A percentile compares a stretch with the other conserved stretches of the same genome.
These are phyloP conservation scores for Tinea pellionella DNA, from an alignment of 2,888 invertebrate genomes.

Conservation along the genomic window DNA sequence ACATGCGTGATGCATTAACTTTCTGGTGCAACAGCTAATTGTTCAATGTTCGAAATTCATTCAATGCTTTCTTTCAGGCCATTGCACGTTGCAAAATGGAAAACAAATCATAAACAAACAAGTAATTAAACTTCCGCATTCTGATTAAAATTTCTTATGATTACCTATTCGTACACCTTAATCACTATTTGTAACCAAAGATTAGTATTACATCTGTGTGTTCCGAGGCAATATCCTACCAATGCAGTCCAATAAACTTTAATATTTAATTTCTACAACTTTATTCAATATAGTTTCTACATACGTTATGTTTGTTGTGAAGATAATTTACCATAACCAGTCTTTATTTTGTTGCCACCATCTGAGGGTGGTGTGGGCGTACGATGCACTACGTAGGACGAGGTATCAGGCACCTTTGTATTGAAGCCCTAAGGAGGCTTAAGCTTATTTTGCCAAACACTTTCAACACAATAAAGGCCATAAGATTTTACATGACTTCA, in stretches of 20 bases:
- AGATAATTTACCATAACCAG: constrained; percentile 5
- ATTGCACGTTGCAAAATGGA: not conserved
- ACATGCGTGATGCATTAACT: constrained; percentile 12
- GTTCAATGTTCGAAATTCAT: constrained; percentile 1
- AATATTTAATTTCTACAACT: too few relatives aligned
- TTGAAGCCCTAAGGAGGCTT: not conserved
- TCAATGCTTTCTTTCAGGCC: constrained; percentile 8
- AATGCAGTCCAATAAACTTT: too few relatives aligned
- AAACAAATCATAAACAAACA: not conserved
- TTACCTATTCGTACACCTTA: not conserved
- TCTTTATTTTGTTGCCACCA: constrained; percentile 6
- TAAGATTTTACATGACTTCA: not conserved
- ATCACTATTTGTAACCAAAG: not conserved
- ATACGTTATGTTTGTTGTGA: not conserved
- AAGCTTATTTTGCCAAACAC: not conserved
- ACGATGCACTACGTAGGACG: constrained; percentile 5
- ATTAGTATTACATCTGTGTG: not conserved
- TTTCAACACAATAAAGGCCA: not conserved
- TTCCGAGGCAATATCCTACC: too few relatives aligned
- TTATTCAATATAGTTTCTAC: not conserved
- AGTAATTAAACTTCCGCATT: not conserved
- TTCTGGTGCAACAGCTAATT: constrained; percentile 3
- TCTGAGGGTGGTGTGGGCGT: constrained; percentile 4
- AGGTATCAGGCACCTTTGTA: not conserved
- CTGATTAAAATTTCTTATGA: not conserved